Base-by-base conservation (phyloP, 2,113 vertebrate species). In the Scolopax mira region DNA sequence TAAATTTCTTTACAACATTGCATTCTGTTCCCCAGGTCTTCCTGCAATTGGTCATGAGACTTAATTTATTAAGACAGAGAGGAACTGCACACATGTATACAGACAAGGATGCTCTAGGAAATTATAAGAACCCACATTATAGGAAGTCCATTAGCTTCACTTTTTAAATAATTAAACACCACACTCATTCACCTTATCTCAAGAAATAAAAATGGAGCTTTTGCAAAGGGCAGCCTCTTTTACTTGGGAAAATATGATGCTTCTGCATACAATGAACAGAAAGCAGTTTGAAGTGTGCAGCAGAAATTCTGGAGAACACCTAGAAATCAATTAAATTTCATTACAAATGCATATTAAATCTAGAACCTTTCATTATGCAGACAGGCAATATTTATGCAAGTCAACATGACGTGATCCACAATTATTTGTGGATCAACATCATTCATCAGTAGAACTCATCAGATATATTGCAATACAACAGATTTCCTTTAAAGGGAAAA, bases 111-210 rank as follows among this genome's bases (percentile, higher is more conserved):
- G 77, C 23, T 79, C 21, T 77, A 75, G 72, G 75, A 70, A 87
- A 96, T 85, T 77, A 41, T 39, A 79, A 90, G 25, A 91, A 67
- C 57, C 25, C 60, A 77, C 80, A 85, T 61, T 84, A 64, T 57
- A 74, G 73, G 85, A 55, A 85, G 78, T 91, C 79, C 69, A 90
- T 94, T 97, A 89, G 87, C 62, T 86, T 93, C 89, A 35, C 41
- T 93, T 87, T 73, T 39, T 51, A 51, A 81, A 96, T 69, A 77
- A 94, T 89, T 75, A 89, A 97, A 72, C 23, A 97, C 5, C 51
- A 57, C 35, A 83, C n/a, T 55, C 73, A 88, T 57, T 85, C 73
- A 64, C 35, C 33, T 33, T 80, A 51, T 58, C 75, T 79, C 21
- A 90, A 93, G 61, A 85, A 90, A 28, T 85, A 41, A 85, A 91